Base-by-base conservation (phyloP, 92 coral and sea anemone species). In the Parazoanthus darwini region DNA sequence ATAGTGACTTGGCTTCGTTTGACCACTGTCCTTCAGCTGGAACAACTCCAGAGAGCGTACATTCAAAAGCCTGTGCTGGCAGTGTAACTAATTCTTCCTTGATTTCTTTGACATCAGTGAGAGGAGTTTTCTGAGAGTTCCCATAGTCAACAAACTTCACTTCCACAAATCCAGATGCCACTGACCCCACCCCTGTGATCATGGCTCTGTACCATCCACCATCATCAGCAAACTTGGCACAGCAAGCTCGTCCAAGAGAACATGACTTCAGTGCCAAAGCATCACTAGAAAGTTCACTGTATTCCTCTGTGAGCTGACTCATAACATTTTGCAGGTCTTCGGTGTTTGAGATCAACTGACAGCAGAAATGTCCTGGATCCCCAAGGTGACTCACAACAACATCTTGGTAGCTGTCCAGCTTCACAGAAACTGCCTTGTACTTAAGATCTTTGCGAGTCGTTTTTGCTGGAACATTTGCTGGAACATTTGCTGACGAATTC, bases 121-220 rank as follows among this genome's bases (percentile, higher is more conserved):
- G 81, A 46, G 92, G 94, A 8, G 98, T 93, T 46, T 86, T 88
- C 54, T 97, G 97, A 1, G 91, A 81, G 66, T 97, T 97, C 56
- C 99, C 99, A 85, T 94, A 97, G 87, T 97, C 99, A 72, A 97
- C 97, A 93, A 97, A 97, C 82, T 91, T 89, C 16, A 97, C 99
- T 37, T 94, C 97, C 37, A 97, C 90, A 67, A 85, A 86, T 20
- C 99, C 99, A 18, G 98, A 91, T 44, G 96, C 94, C n/a, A 93
- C 91, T 3, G 95, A 91, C 58, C 97, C 91, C 36, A 93, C 98
- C 73, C 96, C 93, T 22, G 97, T 97, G 25, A 97, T 97, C 14
- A 97, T 75, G 39, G 93, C 98, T 81, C 99, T 88, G 85, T 97
- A 97, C 98, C 98, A 97, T 22, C 95, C 79, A 8, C 88, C 94